A percentile compares a stretch with the other conserved stretches of the same genome.
phyloP scores from a whole-genome alignment of 2,113 vertebrate genomes.

The Xenopus laevis region DNA sequence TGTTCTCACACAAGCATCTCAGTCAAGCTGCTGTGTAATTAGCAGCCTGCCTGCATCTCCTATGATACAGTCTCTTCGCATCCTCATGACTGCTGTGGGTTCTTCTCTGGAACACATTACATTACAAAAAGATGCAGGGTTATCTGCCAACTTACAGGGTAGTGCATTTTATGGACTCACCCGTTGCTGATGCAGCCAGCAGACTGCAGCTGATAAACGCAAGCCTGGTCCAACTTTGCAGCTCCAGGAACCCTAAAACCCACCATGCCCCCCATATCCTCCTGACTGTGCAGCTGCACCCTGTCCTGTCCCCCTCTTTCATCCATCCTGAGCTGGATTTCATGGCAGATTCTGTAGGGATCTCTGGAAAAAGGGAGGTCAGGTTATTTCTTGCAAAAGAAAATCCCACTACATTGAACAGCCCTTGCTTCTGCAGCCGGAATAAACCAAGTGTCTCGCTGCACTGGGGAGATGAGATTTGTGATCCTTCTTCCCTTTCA shows the following conservation, averaged over 20 bases:
- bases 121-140: background rate
- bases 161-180: constrained; percentile 67
- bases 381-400: constrained; percentile 73
- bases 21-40: constrained; percentile 39
- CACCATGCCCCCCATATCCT: constrained; percentile 69
- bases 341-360: constrained; percentile 69
- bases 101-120: background rate
- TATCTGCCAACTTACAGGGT: constrained; percentile 6
- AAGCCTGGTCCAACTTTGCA: constrained; percentile 82
- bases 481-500: constrained; percentile 12
- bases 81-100: background rate
- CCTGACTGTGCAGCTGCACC: constrained; percentile 67
- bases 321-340: constrained; percentile 69
- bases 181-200: constrained; percentile 76
- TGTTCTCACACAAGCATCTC: constrained; percentile 21
- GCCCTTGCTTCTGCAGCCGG: constrained; percentile 81
- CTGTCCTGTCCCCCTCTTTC: constrained; percentile 61
- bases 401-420: constrained; percentile 83
- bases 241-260: constrained; percentile 75
- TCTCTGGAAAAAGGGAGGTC: constrained; percentile 64
- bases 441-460: constrained; percentile 84
- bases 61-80: background rate
- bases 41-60: constrained; percentile 38
- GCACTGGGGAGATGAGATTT: constrained; percentile 58
- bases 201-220: constrained; percentile 85